A percentile compares a stretch with the other conserved stretches of the same genome.
Evolutionary conservation across 2,113 vertebrate species (phyloP).

Genomic region (Ciconia maguari): DNA sequence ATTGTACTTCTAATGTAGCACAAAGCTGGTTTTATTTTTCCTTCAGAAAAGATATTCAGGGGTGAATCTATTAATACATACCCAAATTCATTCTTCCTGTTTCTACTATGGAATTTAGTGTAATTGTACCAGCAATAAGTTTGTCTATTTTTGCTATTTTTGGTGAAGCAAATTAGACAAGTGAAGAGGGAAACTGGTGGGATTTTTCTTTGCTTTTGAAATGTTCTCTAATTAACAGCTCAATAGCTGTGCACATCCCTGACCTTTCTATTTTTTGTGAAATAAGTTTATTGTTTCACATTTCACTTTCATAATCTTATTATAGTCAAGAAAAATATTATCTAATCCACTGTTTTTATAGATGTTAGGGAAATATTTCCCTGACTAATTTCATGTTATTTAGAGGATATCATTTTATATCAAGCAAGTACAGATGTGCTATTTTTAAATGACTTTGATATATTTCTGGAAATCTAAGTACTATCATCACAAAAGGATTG

Average conservation of each 20-base stretch:
- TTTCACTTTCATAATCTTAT: background rate
- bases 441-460: slow-evolving; percentile 1
- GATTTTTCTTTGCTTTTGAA: background rate
- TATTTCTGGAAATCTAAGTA: background rate
- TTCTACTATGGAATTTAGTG: background rate
- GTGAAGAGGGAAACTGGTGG: background rate
- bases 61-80: background rate
- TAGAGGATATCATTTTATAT: background rate
- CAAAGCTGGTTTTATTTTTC: background rate
- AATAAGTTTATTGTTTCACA: background rate
- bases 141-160: background rate
- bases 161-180: background rate
- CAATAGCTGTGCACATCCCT: background rate
- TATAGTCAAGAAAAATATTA: background rate
- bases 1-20: background rate
- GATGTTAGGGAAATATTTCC: background rate
- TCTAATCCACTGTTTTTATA: background rate
- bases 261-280: background rate
- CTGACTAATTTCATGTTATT: background rate
- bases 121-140: background rate
- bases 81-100: background rate
- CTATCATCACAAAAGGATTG: background rate
- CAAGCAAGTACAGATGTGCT: background rate
- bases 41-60: background rate
- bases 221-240: background rate